A percentile compares a stretch with the other conserved stretches of the same genome.
These are phyloP conservation scores for Anguilla rostrata DNA, from an alignment of 2,113 vertebrate genomes.

Conservation along the genomic window DNA sequence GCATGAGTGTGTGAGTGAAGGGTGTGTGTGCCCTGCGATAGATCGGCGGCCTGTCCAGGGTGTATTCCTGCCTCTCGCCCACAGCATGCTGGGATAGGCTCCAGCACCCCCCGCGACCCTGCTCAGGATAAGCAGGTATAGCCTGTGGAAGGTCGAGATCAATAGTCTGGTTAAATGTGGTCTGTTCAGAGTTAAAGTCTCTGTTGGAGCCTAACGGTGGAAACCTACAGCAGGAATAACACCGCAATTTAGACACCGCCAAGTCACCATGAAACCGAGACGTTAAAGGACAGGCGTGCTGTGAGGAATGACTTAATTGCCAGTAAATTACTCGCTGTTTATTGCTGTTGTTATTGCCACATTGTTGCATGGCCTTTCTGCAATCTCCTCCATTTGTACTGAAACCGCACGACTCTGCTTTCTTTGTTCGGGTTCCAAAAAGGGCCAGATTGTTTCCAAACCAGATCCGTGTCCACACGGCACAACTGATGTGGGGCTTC, in stretches of 20 bases:
- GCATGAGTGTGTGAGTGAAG: too few species aligned
- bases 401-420: conserved; percentile 58
- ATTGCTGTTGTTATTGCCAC: conserved; percentile 39
- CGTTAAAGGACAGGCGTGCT: not conserved
- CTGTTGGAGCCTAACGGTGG: not conserved
- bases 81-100: too few species aligned
- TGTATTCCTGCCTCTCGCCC: too few species aligned
- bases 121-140: too few species aligned
- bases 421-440: conserved; percentile 65
- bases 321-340: conserved; percentile 63
- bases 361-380: conserved; percentile 72
- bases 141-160: not conserved
- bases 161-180: not conserved
- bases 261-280: not conserved
- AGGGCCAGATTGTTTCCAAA: conserved; percentile 53
- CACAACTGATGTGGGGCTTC: conserved; percentile 42
- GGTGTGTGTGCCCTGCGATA: too few species aligned
- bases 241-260: not conserved
- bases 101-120: too few species aligned
- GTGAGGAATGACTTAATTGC: conserved; percentile 64
- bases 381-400: conserved; percentile 68
- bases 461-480: conserved; percentile 49
- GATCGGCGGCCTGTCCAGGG: too few species aligned
- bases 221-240: not conserved
- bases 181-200: conserved; percentile 16